Conservation (phyloP, 2,113 vertebrate species). For the Ascaphus truei region DNA sequence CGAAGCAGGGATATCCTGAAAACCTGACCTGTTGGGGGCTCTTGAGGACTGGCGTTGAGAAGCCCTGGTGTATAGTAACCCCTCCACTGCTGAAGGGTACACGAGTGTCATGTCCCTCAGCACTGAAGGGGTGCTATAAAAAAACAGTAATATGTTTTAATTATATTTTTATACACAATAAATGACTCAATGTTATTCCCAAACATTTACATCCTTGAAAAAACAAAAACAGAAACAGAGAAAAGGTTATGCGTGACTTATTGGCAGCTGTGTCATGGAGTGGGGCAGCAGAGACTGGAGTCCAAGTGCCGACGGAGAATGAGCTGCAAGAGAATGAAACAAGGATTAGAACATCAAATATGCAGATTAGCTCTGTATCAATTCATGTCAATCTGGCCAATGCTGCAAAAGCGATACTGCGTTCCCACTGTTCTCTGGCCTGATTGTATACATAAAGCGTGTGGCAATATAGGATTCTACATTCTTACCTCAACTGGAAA, state of each 20-base stretch:
- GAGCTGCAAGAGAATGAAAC: constrained; percentile 67
- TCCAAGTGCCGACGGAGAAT: constrained; percentile 80
- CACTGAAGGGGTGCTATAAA: background rate
- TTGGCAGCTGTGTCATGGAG: constrained; percentile 82
- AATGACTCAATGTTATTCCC: constrained; percentile 56
- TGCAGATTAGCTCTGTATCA: no score
- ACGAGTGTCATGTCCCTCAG: background rate
- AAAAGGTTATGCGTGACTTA: constrained; percentile 79
- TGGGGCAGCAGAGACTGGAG: constrained; percentile 85
- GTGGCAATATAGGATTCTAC: no score
- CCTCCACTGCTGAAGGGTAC: background rate
- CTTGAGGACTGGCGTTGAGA: no score
- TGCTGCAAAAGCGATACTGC: no score
- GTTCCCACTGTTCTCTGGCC: no score
- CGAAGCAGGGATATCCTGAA: no score
- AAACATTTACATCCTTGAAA: constrained; percentile 63
- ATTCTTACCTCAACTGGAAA: no score
- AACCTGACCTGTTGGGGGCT: no score
- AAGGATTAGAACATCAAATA: no score
- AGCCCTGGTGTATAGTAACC: no score
- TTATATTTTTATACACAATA: constrained; percentile 56
- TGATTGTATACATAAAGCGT: no score
- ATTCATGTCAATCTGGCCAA: no score
- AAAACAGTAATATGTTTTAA: constrained; percentile 60
- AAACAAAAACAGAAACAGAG: background rate